Conservation (phyloP, 1,140 invertebrate species). For the Aphaenogaster floridana region DNA sequence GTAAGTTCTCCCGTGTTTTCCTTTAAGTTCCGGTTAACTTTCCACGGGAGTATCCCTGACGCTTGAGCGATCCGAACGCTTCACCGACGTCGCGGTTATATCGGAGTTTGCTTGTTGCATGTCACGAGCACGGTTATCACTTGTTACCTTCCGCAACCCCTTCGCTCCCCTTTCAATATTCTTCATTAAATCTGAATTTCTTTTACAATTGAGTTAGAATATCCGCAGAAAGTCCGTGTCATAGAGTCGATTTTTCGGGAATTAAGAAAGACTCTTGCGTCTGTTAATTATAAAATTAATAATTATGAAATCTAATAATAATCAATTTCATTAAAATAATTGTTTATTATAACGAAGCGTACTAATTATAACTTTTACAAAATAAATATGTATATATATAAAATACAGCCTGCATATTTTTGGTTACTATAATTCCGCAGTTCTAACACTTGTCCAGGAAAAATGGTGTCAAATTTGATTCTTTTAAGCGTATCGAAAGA, state of each 20-base stretch:
- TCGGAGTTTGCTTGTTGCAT: constrained; percentile 50
- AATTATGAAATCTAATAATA: constrained; percentile 4
- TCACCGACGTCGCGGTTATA: constrained; percentile 41
- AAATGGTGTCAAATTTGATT: neutral
- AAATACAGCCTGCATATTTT: neutral
- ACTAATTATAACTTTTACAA: constrained; percentile 1
- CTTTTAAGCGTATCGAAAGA: neutral
- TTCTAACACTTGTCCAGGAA: neutral
- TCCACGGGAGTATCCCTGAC: constrained; percentile 52
- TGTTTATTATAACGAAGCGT: neutral
- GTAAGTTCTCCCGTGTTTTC: constrained; percentile 59
- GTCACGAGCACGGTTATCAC: neutral
- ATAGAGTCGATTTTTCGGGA: neutral
- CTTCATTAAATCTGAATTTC: neutral
- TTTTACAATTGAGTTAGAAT: neutral
- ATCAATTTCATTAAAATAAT: constrained; percentile 15
- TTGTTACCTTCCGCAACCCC: neutral
- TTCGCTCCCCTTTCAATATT: neutral
- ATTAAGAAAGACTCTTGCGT: neutral
- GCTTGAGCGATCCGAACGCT: constrained; percentile 49
- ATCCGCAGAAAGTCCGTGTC: too few species aligned
- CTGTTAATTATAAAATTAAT: neutral
- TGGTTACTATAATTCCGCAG: too few species aligned
- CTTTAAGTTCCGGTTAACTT: constrained; percentile 64
- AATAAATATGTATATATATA: neutral